Base-by-base conservation (phyloP, 2,888 invertebrate species). In the Pyrochroa serraticornis region DNA sequence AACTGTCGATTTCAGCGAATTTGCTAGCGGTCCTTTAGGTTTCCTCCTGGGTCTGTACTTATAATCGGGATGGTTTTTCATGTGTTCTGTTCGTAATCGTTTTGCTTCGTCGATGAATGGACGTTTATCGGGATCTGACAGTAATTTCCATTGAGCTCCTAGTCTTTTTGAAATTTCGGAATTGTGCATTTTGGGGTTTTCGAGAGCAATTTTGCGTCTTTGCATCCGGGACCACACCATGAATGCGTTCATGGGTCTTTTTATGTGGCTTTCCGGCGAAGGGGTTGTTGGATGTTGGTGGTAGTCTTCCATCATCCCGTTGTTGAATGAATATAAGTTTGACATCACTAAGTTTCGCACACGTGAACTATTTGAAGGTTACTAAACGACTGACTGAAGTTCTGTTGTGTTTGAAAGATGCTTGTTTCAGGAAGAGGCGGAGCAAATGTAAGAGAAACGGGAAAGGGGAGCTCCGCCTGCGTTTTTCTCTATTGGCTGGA, bases 71-170 rank as follows among this genome's bases (percentile, higher is more conserved):
- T 94, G 92, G 74, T 93, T 92, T 80, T 91, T 92, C 92, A 92
- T 95, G 84, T 95, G 93, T 72, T 90, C 80, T 0, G 91, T 90
- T 6, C 96, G 83, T 59, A 97, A 80, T 36, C 95, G 82, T 77
- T 97, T 96, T 0, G 97, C 95, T 79, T 96, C 95, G 76, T 97
- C 96, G 68, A 97, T 95, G 80, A 95, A 97, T 1, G 95, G 96
- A 58, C 93, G 82, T 77, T 96, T 97, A 69, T 95, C 93, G 62
- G 86, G 82, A 75, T 96, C 95, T 0, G 90, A 86, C 3, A 97
- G 79, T 62, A 92, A 77, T 77, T 96, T 97, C 96, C 97, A 97
- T 77, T 95, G 95, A 6, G 93, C 93, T 0, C 96, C 96, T 39
- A 96, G 82, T 8, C 93, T 83, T 77, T 96, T 97, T 13, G 93